These are phyloP conservation scores for Aphidius ervi DNA, from an alignment of 1,140 invertebrate species.

Conservation along the genomic window DNA sequence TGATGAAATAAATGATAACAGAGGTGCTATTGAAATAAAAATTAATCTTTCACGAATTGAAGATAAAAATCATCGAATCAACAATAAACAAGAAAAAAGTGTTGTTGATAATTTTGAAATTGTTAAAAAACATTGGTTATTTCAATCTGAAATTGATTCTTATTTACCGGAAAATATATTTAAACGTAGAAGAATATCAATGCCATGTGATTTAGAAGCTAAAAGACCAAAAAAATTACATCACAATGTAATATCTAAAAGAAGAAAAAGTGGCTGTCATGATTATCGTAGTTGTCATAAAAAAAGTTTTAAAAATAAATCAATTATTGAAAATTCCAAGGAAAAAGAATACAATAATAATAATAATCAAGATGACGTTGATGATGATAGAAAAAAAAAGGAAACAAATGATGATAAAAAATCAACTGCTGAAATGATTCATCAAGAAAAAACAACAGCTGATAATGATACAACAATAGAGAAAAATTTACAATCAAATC, in stretches of 20 bases:
- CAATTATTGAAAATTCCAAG: not conserved
- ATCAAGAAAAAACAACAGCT: too few species aligned
- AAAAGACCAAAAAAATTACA: slow-evolving; percentile 11
- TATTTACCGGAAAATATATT: slow-evolving; percentile 7
- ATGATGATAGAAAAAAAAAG: not conserved
- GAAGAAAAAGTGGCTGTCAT: slow-evolving; percentile 18
- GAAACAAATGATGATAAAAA: slow-evolving; percentile 5
- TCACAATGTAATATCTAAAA: too few species aligned
- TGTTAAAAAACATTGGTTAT: slow-evolving; percentile 1
- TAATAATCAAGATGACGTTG: too few species aligned
- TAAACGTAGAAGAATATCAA: slow-evolving; percentile 20
- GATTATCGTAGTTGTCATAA: slow-evolving; percentile 6
- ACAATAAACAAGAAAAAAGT: slow-evolving; percentile 11
- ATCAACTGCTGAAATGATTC: too few species aligned
- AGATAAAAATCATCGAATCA: slow-evolving; percentile 19
- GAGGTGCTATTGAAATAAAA: slow-evolving; percentile 45
- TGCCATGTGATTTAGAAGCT: slow-evolving; percentile 16
- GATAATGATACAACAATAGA: too few species aligned
- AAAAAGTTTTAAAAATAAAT: not conserved
- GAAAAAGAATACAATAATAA: too few species aligned
- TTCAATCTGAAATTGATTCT: slow-evolving; percentile 1
- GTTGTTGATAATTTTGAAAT: slow-evolving; percentile 7
- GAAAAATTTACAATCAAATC: too few species aligned
- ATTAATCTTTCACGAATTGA: slow-evolving; percentile 42
- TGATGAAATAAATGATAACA: slow-evolving; percentile 17